A percentile compares a stretch with the other conserved stretches of the same genome.
phyloP scores from a whole-genome alignment of 1,140 invertebrate species.

The Trichonephila clavata region DNA sequence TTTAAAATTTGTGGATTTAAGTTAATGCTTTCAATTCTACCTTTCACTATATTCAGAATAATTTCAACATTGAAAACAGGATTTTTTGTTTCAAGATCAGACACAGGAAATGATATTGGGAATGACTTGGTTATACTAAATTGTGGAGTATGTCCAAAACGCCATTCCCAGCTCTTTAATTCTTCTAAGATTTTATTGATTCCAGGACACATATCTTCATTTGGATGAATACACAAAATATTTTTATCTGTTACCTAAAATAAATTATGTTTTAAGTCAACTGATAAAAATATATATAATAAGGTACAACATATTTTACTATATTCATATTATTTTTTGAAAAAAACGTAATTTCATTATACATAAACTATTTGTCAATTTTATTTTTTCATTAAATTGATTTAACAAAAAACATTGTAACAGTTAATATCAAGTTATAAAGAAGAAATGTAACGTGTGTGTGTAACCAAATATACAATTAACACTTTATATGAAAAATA shows the following conservation, averaged over 20 bases:
- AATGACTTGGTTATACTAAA: slow-evolving; percentile 83
- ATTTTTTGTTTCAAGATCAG: background rate
- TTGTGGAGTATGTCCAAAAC: slow-evolving; percentile 92
- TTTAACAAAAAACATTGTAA: no score
- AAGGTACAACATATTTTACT: background rate
- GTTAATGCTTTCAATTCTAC: slow-evolving; percentile 37
- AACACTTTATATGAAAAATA: no score
- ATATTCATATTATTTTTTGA: no score
- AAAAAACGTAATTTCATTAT: no score
- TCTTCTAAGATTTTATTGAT: slow-evolving; percentile 85
- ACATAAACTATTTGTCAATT: no score
- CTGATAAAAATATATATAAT: background rate
- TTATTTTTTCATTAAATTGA: no score
- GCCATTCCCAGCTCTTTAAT: slow-evolving; percentile 92
- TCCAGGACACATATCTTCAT: slow-evolving; percentile 92
- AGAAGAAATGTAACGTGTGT: no score
- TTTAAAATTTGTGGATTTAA: slow-evolving; percentile 60
- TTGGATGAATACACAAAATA: slow-evolving; percentile 87
- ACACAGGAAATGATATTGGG: background rate
- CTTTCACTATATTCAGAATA: slow-evolving; percentile 4
- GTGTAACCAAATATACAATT: no score
- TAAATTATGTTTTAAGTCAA: slow-evolving; percentile 85
- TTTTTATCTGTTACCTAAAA: slow-evolving; percentile 77
- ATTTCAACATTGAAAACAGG: slow-evolving; percentile 3
- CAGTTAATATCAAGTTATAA: no score